Conservation (phyloP, 1,140 invertebrate species). For the Phenacoccus solenopsis region DNA sequence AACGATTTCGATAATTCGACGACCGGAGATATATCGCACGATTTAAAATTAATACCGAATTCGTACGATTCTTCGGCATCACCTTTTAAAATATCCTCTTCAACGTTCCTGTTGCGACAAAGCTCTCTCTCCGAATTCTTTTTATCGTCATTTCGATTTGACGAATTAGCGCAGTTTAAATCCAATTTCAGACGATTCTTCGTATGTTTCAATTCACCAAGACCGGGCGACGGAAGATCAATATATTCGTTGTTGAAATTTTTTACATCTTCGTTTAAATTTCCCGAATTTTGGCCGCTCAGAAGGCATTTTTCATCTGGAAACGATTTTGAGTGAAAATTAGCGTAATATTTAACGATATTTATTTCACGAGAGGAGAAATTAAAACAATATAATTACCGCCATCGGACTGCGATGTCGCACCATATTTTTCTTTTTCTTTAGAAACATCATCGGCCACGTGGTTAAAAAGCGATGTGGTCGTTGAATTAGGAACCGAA, state of each 20-base stretch:
- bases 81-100: neutral
- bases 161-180: conserved; percentile 30
- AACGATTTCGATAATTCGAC: conserved; percentile 5
- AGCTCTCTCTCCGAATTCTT: neutral
- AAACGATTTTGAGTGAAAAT: too few relatives aligned
- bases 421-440: too few relatives aligned
- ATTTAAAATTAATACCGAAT: neutral
- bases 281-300: too few relatives aligned
- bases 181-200: conserved; percentile 56
- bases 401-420: too few relatives aligned
- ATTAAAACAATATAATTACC: too few relatives aligned
- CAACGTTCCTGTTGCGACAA: neutral
- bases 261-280: neutral
- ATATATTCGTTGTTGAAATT: neutral
- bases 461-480: too few relatives aligned
- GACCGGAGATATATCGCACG: conserved; percentile 2
- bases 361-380: too few relatives aligned
- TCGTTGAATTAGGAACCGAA: neutral
- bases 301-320: too few relatives aligned
- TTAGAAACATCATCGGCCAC: too few relatives aligned
- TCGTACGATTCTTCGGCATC: neutral
- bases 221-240: conserved; percentile 25
- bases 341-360: too few relatives aligned
- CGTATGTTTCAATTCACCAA: conserved; percentile 60
- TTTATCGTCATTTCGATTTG: neutral